Conservation (phyloP, 2,113 vertebrate species). For the Aramus guarauna region DNA sequence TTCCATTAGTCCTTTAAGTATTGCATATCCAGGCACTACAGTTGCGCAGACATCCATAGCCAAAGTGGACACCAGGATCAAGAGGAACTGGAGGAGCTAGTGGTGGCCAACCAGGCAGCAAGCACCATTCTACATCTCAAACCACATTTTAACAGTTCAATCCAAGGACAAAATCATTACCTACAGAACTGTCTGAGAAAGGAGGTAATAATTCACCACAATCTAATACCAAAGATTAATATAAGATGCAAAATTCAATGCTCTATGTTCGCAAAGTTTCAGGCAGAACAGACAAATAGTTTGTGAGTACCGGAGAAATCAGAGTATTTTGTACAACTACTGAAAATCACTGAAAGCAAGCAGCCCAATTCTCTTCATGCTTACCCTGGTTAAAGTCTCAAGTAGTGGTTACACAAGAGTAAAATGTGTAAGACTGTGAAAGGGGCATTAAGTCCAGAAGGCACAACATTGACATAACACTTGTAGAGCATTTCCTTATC, state of each 20-base stretch:
- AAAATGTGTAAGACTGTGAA: not conserved
- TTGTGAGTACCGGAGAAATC: not conserved
- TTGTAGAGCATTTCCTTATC: not conserved
- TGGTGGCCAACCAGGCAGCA: not conserved
- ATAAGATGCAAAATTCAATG: not conserved
- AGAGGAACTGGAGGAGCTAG: not conserved
- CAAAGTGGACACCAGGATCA: not conserved
- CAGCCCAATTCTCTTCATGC: not conserved
- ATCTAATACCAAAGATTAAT: not conserved
- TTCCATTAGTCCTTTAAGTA: not conserved
- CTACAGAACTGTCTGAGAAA: not conserved
- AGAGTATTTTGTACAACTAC: not conserved
- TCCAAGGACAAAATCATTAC: not conserved
- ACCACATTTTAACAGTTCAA: not conserved
- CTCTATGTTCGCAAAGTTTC: not conserved
- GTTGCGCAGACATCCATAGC: not conserved
- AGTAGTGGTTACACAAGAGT: not conserved
- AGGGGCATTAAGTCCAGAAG: not conserved
- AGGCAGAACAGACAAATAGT: not conserved
- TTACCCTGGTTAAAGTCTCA: not conserved
- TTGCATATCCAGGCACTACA: not conserved
- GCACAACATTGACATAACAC: not conserved
- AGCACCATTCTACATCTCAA: not conserved
- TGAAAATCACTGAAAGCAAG: not conserved
- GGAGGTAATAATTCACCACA: not conserved